Conservation (phyloP, 2,113 vertebrate genomes). For the Galbula dea region DNA sequence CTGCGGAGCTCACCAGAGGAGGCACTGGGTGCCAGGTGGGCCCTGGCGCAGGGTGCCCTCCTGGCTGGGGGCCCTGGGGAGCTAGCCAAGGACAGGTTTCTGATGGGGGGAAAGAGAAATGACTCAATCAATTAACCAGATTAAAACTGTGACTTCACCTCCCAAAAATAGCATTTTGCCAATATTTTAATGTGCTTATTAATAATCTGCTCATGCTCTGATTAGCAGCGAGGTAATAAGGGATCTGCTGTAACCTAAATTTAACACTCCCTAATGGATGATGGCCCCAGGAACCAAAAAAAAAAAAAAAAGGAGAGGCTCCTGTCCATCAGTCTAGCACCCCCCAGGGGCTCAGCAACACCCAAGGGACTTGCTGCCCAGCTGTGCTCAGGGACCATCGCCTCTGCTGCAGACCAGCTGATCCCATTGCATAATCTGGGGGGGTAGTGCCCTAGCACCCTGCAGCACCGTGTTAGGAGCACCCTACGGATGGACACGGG, state of each 20-base stretch:
- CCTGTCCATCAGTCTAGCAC: neutral
- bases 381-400: neutral
- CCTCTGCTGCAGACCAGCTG: neutral
- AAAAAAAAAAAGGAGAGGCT: neutral
- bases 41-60: neutral
- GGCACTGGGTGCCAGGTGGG: neutral
- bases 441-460: neutral
- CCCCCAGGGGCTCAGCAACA: neutral
- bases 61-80: neutral
- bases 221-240: conserved; percentile 69
- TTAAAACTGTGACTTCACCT: conserved; percentile 59
- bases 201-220: conserved; percentile 66
- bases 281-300: conserved; percentile 51
- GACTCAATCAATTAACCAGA: conserved; percentile 61
- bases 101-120: conserved; percentile 14
- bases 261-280: conserved; percentile 69
- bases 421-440: neutral
- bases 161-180: conserved; percentile 63
- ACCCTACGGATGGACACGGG: neutral
- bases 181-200: conserved; percentile 71
- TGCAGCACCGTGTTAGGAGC: neutral
- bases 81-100: neutral
- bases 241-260: conserved; percentile 67
- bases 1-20: neutral
- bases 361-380: neutral